Evolutionary conservation across 2,888 invertebrate genomes (phyloP).

Genomic region (Polymixis flavicincta): DNA sequence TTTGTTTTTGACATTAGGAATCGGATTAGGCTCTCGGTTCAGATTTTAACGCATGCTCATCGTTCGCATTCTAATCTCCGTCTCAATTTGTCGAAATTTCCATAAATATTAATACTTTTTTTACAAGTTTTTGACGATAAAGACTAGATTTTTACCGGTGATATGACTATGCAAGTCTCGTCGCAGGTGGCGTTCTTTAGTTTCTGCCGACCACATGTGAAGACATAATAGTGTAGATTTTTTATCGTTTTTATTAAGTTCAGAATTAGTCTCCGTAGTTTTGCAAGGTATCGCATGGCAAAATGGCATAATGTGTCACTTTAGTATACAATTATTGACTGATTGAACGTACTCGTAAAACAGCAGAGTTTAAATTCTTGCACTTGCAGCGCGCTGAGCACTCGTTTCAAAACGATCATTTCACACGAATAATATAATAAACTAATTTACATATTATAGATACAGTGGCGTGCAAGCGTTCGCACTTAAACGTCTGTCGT

Average conservation of each 20-base stretch:
- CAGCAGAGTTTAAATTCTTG: background rate
- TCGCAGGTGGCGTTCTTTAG: too few relatives aligned
- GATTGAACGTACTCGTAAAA: background rate
- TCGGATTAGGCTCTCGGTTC: background rate
- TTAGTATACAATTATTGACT: too few relatives aligned
- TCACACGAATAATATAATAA: slow-evolving; percentile 69
- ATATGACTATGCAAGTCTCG: too few relatives aligned
- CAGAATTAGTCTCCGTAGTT: background rate
- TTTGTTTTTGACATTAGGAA: background rate
- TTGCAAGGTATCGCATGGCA: background rate
- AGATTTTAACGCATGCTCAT: background rate
- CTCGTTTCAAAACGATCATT: slow-evolving; percentile 56
- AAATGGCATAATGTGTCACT: too few relatives aligned
- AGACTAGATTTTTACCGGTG: background rate
- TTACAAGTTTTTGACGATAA: background rate
- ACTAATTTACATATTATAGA: slow-evolving; percentile 82
- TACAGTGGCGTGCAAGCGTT: slow-evolving; percentile 49
- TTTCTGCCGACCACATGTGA: too few relatives aligned
- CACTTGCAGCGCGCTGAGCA: slow-evolving; percentile 22
- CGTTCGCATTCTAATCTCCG: background rate
- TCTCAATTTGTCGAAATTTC: background rate
- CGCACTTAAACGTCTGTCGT: slow-evolving; percentile 30
- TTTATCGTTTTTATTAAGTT: too few relatives aligned
- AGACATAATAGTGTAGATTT: too few relatives aligned
- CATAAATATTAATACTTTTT: background rate